Evolutionary conservation across 1,140 invertebrate species (phyloP).

Genomic region (Cephus cinctus): DNA sequence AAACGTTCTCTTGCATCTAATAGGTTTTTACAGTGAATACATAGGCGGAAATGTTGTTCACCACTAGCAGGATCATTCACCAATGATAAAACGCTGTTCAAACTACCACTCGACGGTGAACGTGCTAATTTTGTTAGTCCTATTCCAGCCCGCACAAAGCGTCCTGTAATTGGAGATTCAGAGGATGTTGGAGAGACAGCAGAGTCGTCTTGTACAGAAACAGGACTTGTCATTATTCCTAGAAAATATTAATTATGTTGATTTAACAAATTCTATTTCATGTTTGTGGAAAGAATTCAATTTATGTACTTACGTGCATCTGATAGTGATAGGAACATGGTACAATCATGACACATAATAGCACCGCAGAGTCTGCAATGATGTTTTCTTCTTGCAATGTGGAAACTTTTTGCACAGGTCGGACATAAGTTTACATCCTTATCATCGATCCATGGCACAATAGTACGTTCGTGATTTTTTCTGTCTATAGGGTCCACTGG

Average conservation of each 20-base stretch:
- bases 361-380: slow-evolving; percentile 96
- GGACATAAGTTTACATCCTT: slow-evolving; percentile 87
- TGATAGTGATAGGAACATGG: slow-evolving; percentile 79
- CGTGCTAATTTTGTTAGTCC: slow-evolving; percentile 47
- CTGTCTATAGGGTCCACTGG: slow-evolving; percentile 78
- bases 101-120: slow-evolving; percentile 52
- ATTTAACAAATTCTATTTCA: background rate
- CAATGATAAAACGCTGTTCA: slow-evolving; percentile 56
- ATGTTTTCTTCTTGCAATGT: slow-evolving; percentile 85
- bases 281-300: background rate
- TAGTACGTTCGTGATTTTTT: slow-evolving; percentile 78
- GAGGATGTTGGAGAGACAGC: slow-evolving; percentile 40
- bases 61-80: slow-evolving; percentile 53
- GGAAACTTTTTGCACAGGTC: slow-evolving; percentile 86
- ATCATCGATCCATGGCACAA: slow-evolving; percentile 94
- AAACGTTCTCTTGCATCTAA: slow-evolving; percentile 79
- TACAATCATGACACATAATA: slow-evolving; percentile 94
- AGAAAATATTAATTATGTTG: slow-evolving; percentile 21
- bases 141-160: slow-evolving; percentile 59
- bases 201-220: slow-evolving; percentile 46
- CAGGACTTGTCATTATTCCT: slow-evolving; percentile 65
- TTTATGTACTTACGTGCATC: slow-evolving; percentile 73
- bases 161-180: slow-evolving; percentile 44
- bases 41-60: slow-evolving; percentile 74
- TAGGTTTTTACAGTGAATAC: slow-evolving; percentile 79